Conservation (phyloP, 2,797 vertebrate genomes). For the Takifugu rubripes region DNA sequence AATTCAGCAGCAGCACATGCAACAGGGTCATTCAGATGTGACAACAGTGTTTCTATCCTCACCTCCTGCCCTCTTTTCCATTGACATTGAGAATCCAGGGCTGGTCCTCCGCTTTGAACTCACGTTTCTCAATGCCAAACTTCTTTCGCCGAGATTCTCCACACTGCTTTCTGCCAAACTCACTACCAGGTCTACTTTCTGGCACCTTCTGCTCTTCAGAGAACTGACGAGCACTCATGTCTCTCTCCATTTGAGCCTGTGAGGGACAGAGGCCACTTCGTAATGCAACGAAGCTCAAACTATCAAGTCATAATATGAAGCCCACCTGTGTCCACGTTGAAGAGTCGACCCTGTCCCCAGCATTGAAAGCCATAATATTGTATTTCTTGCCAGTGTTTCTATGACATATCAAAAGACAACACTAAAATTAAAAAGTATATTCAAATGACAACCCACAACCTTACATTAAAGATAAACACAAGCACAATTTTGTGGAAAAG, state of each 20-base stretch:
- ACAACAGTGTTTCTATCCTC: neutral
- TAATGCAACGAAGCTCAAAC: neutral
- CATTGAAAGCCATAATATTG: slow-evolving; percentile 92
- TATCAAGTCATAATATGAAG: neutral
- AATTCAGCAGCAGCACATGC: neutral
- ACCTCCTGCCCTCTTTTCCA: slow-evolving; percentile 88
- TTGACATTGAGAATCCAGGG: slow-evolving; percentile 93
- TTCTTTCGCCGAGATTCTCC: slow-evolving; percentile 88
- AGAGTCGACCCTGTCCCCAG: slow-evolving; percentile 88
- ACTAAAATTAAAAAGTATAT: neutral
- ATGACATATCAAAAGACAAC: slow-evolving; percentile 3
- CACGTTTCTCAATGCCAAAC: slow-evolving; percentile 83
- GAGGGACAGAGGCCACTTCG: neutral
- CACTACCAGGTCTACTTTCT: slow-evolving; percentile 85
- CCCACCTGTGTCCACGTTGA: slow-evolving; percentile 88
- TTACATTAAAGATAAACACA: too few species aligned
- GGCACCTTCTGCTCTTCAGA: slow-evolving; percentile 85
- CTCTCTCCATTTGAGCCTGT: slow-evolving; percentile 87
- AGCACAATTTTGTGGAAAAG: too few species aligned
- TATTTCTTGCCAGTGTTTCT: slow-evolving; percentile 89
- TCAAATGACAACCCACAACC: neutral
- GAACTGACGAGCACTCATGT: slow-evolving; percentile 87
- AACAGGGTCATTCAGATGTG: neutral
- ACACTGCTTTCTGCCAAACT: slow-evolving; percentile 87
- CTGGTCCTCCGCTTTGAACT: slow-evolving; percentile 90